Evolutionary conservation across 2,797 vertebrate genomes (phyloP), one percentile per base, ranked within the genome.

Genomic region (Gymnocypris eckloni): DNA sequence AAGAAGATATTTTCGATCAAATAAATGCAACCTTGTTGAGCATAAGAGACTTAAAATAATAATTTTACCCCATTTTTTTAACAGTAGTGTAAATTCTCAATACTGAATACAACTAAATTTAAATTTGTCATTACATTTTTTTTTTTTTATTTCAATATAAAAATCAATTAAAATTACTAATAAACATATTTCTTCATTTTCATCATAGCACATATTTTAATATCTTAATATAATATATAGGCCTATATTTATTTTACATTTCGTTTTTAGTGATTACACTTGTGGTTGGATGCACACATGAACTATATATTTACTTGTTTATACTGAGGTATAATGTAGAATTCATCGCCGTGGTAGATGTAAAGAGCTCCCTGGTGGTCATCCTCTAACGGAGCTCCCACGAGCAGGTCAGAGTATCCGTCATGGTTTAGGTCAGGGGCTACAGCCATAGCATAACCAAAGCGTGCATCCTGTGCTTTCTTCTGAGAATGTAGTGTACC

Each of bases 361-460:
- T 99, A 99, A 25, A 99, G 71, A 0, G 98, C 97, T 0, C 98
- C 98, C 0, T 88, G 94, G 92, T 99, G 98, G 6, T 95, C 96
- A 1, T 99, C 98, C 91, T 99, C 98, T 85, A 99, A 92, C 0
- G 98, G 98, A 0, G 98, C 98, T 0, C 98, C 98, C 78, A 99
- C 97, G 81, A 97, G 92, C 78, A 95, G 94, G 56, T 99, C 98
- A 0, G 91, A 92, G 77, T 95, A 95, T 66, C 95, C 94, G 0
- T 99, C 98, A 1, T 98, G 97, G 92, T 99, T 97, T 54, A 99
- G 94, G 81, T 99, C 97, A 0, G 96, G 95, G 83, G 96, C 92
- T 0, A 95, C 93, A 0, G 95, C 93, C 94, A 99, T 87, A 7
- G 97, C 94, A 10, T 96, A 98, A 56, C 98, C 98, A 48, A 99